These are phyloP conservation scores for Microctonus brassicae DNA, from an alignment of 2,888 invertebrate species.

Conservation along the genomic window DNA sequence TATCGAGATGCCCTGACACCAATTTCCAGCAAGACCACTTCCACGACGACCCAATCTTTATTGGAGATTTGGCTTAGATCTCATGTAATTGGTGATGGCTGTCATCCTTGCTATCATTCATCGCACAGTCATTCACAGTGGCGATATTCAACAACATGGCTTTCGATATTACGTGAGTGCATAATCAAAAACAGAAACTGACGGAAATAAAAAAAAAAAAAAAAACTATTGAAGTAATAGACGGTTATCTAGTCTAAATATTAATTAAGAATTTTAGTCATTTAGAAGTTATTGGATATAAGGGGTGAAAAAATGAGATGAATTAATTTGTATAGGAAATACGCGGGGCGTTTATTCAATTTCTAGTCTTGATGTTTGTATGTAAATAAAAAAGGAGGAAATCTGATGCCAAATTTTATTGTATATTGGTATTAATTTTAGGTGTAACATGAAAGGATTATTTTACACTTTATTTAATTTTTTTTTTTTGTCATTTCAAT, in stretches of 20 bases:
- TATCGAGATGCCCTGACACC: conserved; percentile 65
- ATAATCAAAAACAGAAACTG: conserved; percentile 42
- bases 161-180: conserved; percentile 44
- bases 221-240: neutral
- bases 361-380: conserved; percentile 15
- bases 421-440: neutral
- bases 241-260: neutral
- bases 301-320: neutral
- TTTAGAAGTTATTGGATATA: neutral
- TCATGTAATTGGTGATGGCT: conserved; percentile 54
- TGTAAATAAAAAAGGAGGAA: neutral
- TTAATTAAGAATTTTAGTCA: neutral
- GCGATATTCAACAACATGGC: conserved; percentile 8
- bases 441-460: neutral
- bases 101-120: neutral
- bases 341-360: neutral
- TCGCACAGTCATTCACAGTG: neutral
- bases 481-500: neutral
- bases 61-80: conserved; percentile 67
- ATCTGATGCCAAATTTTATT: conserved; percentile 10
- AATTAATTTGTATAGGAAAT: neutral
- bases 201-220: neutral
- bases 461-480: neutral
- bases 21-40: conserved; percentile 64
- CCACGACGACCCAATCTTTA: conserved; percentile 63